Evolutionary conservation across 2,113 vertebrate genomes (phyloP), one percentile per base, ranked within the genome.

Genomic region (Eudorcas thomsonii): DNA sequence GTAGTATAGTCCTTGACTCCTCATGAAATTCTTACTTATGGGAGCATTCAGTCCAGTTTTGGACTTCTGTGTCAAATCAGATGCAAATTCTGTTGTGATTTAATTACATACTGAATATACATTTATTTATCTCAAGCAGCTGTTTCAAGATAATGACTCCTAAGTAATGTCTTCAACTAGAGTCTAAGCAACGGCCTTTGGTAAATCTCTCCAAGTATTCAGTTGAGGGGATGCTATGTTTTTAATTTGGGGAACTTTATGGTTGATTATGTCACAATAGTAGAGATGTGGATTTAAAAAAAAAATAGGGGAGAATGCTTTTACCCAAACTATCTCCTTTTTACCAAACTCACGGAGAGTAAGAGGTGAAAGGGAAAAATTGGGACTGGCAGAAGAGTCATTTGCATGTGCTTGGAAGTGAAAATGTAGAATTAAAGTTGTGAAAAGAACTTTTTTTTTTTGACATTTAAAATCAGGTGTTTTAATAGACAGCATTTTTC

Each of bases 211-310:
- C n/a, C 43, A 78, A 71, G 12, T 45, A 67, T 57, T 97, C 84
- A 81, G 1, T 25, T n/a, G 52, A 39, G 43, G 5, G 30, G 19
- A 82, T 45, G 11, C 28, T 96, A 11, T 93, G 59, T 48, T 52
- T 94, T 96, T 78, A 78, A 91, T 91, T 93, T 91, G 19, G 21
- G 74, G 50, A 36, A 54, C 30, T 86, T 97, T 92, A 64, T 88
- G 59, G 45, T 59, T 82, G 64, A 59, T 95, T 90, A 85, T 84
- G 23, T 91, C 67, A 86, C 25, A 48, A 36, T 17, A 60, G 15
- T 93, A 60, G 39, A 94, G 15, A 82, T 25, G 26, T 3, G 5
- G 45, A 71, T 50, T 91, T 33, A 19, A 52, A 50, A 96, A 74
- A 91, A 25, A 88, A 84, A 21, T 6, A 62, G 16, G 4, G 8